These are phyloP conservation scores for Campopleginae sp. DNA, from an alignment of 2,888 invertebrate species.

Conservation along the genomic window DNA sequence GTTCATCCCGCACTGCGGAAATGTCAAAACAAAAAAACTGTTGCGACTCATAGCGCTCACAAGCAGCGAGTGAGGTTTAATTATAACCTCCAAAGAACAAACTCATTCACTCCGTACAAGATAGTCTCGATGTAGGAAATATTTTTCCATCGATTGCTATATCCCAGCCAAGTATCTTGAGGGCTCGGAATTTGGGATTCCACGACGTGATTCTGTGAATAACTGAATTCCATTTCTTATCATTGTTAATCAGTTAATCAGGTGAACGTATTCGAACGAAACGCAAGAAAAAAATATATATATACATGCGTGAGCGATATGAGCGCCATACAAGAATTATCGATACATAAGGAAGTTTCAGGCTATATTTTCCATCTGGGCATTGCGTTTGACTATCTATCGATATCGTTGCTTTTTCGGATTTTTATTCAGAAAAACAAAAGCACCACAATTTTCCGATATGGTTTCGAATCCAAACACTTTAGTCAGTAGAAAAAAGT, in stretches of 20 bases:
- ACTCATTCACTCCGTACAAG: no score
- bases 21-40: no score
- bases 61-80: no score
- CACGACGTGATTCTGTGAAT: no score
- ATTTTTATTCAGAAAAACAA: neutral
- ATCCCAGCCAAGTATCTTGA: neutral
- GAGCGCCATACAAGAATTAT: neutral
- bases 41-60: no score
- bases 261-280: no score
- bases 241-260: no score
- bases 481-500: constrained; percentile 59
- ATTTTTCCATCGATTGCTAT: neutral
- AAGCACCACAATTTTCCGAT: constrained; percentile 44
- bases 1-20: no score
- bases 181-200: neutral
- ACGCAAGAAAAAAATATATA: neutral
- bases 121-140: no score
- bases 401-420: neutral
- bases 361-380: neutral
- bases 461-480: constrained; percentile 64
- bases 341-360: neutral
- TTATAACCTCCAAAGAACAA: no score
- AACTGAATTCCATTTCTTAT: no score
- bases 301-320: neutral
- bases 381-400: neutral